Evolutionary conservation across 35 echinoderm and acorn worm genomes (phyloP), one percentile per base, ranked within the genome.

Genomic region (Holothuria glaberrima): DNA sequence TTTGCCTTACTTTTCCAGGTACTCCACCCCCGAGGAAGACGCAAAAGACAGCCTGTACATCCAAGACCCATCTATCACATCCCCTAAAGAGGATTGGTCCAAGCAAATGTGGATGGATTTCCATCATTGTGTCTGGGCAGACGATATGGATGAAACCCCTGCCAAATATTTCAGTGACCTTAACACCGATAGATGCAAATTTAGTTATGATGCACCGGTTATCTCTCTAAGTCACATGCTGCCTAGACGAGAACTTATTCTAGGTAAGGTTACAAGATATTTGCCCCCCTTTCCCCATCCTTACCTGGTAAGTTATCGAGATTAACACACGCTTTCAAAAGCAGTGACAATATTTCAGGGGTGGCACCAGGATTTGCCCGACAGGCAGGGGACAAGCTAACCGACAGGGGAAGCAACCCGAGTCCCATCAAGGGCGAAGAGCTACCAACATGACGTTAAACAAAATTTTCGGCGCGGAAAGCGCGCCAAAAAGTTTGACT

Each of bases 81-180:
- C 48, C 12, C 71, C 45, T 22, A 57, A 64, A 19, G 83, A 95
- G 56, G 90, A 92, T 36, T 52, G 60, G 24, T 90, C 68, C 13
- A 93, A 97, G 30, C 52, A 58, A 24, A 66, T 99, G 26, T 99
- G 97, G 97, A 99, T 99, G 97, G 97, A 99, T 38, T 92, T 93
- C 65, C 97, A 93, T 58, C 90, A 90, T 52, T 99, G 97, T 63
- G 91, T 66, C 19, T 99, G 97, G 97, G 91, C 97, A 30, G 87
- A 88, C 14, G 83, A 93, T 58, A 82, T 95, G 45, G 82, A 57
- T 0, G 90, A 83, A 75, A 86, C 91, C 44, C 76, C 80, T 14
- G 82, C 97, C 1, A 93, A 95, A 89, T 99, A 93, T 83, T 99
- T 99, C 36, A 38, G 79, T 16, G 61, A 91, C 29, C 75, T 95